These are phyloP conservation scores for Anarsia innoxiella DNA, from an alignment of 2,888 invertebrate genomes.

Conservation along the genomic window DNA sequence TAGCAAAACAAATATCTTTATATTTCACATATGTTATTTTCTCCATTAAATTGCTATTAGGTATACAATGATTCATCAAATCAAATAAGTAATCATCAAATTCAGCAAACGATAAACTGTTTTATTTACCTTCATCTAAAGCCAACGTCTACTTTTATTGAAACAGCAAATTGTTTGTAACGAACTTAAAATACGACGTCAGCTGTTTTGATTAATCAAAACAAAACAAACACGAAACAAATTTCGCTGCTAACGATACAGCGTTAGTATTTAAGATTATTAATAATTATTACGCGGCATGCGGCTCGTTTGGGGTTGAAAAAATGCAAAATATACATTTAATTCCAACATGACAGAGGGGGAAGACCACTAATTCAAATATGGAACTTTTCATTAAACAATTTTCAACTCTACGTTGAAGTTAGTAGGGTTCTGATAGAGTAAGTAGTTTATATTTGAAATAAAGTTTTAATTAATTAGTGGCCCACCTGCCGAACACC, in stretches of 20 bases:
- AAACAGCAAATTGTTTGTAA: background rate
- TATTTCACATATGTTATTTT: no score
- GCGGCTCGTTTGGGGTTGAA: conserved; percentile 24
- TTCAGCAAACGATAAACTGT: no score
- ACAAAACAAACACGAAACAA: conserved; percentile 4
- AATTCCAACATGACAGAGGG: conserved; percentile 52
- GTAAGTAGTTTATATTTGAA: background rate
- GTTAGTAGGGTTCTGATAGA: background rate
- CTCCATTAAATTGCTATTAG: no score
- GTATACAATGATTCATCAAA: no score
- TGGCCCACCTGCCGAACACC: conserved; percentile 57
- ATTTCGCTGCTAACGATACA: conserved; percentile 5
- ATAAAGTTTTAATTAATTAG: conserved; percentile 49
- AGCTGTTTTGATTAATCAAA: no score
- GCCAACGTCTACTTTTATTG: no score
- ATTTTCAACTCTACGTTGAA: background rate
- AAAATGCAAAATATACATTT: conserved; percentile 69
- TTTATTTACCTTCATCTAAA: no score
- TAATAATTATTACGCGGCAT: conserved; percentile 29
- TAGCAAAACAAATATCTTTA: no score
- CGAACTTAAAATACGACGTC: no score
- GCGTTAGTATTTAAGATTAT: conserved; percentile 13
- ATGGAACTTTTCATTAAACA: background rate
- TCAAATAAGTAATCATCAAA: no score
- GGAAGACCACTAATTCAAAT: conserved; percentile 34